Base-by-base conservation (phyloP, 2,888 invertebrate species). In the Agonopterix arenella region DNA sequence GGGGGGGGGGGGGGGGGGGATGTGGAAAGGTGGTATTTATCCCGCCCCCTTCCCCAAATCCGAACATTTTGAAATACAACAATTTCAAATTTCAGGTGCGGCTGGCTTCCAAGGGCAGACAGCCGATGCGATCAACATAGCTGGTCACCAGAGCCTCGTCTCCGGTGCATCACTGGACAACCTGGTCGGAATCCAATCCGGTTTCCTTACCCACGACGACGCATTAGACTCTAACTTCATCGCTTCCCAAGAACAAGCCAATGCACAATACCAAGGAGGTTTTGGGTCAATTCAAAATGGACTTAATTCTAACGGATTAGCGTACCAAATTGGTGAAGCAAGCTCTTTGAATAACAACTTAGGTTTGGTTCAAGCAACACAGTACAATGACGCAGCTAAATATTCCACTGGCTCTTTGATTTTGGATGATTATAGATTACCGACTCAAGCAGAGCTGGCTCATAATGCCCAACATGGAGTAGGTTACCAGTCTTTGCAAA, bases 61-160 rank as follows among this genome's bases (percentile, higher is more conserved):
- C n/a, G n/a, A n/a, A n/a, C n/a, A n/a, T n/a, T n/a, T n/a, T 5
- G 11, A 38, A 13, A 0, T 18, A 28, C 7, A 5, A 28, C 28
- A 5, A 28, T 28, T 28, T 7, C 1, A 28, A 11, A 40, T 66
- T 73, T 45, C 71, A 89, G 89, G 89, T 49, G 84, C 86, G 49
- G 74, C 80, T 38, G 88, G 89, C 3, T 90, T 79, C 67, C 76
- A 81, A 54, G 90, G 90, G 1, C 80, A 85, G 57, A 85, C 89
- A 28, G 89, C 88, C 0, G 84, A 89, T 46, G 71, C 84, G 0
- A 72, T 90, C 11, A 90, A 90, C 64, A 73, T 90, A 1, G 90
- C 89, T 0, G 90, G 78, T 44, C 89, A 90, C 58, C 81, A 88
- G 51, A 89, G 89, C 51, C 66, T 90, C 7, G 69, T 76, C 7